A percentile compares a stretch with the other conserved stretches of the same genome.
Conservation (phyloP, 1,140 invertebrate genomes). For the Heterodera schachtii region DNA sequence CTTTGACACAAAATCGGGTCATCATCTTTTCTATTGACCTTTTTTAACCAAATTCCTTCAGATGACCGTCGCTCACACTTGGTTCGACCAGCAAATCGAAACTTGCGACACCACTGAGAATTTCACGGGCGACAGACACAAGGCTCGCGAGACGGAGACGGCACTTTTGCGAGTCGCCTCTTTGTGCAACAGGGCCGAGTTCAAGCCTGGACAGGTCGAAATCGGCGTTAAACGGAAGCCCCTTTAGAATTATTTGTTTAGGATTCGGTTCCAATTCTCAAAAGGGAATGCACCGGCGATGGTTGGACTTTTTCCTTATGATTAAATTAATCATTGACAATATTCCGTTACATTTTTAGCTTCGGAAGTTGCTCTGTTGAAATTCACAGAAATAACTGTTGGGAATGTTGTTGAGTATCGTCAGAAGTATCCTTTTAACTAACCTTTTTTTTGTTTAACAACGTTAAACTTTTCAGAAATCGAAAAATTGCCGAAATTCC, state of each 20-base stretch:
- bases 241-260: neutral
- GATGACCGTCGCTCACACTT: conserved; percentile 75
- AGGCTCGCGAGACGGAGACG: conserved; percentile 42
- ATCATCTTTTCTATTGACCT: neutral
- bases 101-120: conserved; percentile 73
- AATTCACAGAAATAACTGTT: conserved; percentile 66
- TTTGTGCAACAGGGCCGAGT: conserved; percentile 71
- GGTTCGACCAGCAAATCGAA: conserved; percentile 68
- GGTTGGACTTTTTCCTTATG: conserved; percentile 42
- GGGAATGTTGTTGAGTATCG: conserved; percentile 68
- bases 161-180: conserved; percentile 68
- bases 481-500: conserved; percentile 96
- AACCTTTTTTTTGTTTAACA: neutral
- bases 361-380: conserved; percentile 67
- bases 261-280: conserved; percentile 67
- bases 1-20: conserved; percentile 72
- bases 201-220: conserved; percentile 67
- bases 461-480: conserved; percentile 72
- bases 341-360: neutral
- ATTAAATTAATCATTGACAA: too few relatives aligned
- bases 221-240: neutral
- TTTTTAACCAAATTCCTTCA: neutral
- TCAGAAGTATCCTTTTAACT: neutral
- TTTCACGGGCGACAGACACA: conserved; percentile 64
- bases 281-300: conserved; percentile 66